These are phyloP conservation scores for Invenusta paracnida DNA, from an alignment of 2,888 invertebrate genomes.

Conservation along the genomic window DNA sequence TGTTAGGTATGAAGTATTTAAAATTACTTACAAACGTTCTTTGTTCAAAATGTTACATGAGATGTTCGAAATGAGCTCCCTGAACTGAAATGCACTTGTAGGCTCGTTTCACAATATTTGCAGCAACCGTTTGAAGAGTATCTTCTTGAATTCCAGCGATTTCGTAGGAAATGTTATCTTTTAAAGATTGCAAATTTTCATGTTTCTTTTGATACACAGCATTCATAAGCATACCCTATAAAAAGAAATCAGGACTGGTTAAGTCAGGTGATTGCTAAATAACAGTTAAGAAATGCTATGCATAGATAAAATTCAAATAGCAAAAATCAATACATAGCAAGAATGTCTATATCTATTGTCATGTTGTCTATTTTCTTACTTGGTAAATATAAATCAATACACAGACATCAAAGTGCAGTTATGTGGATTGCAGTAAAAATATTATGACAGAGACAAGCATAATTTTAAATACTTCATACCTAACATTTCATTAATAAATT, in stretches of 20 bases:
- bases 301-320: neutral
- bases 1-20: conserved; percentile 29
- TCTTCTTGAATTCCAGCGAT: conserved; percentile 26
- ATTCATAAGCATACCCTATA: neutral
- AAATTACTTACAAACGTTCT: conserved; percentile 25
- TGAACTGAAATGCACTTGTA: conserved; percentile 26
- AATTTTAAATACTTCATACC: too few relatives aligned
- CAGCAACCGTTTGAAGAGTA: conserved; percentile 17
- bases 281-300: neutral
- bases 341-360: neutral
- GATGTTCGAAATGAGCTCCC: conserved; percentile 19
- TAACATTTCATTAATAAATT: too few relatives aligned
- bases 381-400: neutral
- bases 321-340: neutral
- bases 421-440: neutral
- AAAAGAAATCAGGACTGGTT: neutral
- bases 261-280: neutral
- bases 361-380: neutral
- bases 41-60: conserved; percentile 27
- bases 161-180: conserved; percentile 29
- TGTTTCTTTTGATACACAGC: neutral
- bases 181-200: conserved; percentile 17
- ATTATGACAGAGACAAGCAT: too few relatives aligned
- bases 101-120: conserved; percentile 27
- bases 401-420: neutral